Evolutionary conservation across 2,113 vertebrate genomes (phyloP).

Genomic region (Callipepla squamata): DNA sequence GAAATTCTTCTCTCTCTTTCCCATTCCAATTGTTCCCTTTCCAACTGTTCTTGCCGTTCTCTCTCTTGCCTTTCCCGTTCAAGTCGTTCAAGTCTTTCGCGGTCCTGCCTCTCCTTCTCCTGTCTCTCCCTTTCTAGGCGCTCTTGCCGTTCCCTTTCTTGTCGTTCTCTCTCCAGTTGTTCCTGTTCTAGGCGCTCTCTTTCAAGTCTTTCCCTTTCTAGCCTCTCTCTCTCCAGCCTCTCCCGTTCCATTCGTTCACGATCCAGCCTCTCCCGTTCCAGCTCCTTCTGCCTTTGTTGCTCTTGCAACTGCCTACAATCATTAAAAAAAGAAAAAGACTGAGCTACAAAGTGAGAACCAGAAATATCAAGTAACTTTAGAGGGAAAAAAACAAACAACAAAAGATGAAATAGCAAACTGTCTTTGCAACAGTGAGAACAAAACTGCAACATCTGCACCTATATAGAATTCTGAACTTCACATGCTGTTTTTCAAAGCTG

Average conservation of each 20-base stretch:
- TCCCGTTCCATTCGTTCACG: conserved; percentile 82
- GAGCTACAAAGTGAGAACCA: neutral
- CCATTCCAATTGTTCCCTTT: conserved; percentile 84
- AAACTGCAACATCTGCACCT: neutral
- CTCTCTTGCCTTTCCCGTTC: conserved; percentile 78
- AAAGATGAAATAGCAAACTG: neutral
- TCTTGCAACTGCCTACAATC: conserved; percentile 91
- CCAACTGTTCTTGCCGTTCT: conserved; percentile 80
- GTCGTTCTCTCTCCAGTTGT: conserved; percentile 79
- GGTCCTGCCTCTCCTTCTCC: conserved; percentile 78
- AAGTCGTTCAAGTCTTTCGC: conserved; percentile 71
- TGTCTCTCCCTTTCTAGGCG: conserved; percentile 80
- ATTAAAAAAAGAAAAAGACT: conserved; percentile 5
- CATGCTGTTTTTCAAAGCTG: neutral
- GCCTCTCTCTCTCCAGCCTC: conserved; percentile 81
- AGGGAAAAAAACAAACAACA: neutral
- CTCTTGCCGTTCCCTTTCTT: conserved; percentile 77
- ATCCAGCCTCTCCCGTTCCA: conserved; percentile 83
- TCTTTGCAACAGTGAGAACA: neutral
- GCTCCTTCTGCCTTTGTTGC: conserved; percentile 91
- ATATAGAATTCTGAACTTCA: neutral
- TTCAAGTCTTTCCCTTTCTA: conserved; percentile 83
- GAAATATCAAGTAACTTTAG: conserved; percentile 1
- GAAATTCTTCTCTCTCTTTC: conserved; percentile 91
- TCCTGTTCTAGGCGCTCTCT: conserved; percentile 83